Conservation (phyloP, 2,113 vertebrate species). For the Microtus richardsoni region DNA sequence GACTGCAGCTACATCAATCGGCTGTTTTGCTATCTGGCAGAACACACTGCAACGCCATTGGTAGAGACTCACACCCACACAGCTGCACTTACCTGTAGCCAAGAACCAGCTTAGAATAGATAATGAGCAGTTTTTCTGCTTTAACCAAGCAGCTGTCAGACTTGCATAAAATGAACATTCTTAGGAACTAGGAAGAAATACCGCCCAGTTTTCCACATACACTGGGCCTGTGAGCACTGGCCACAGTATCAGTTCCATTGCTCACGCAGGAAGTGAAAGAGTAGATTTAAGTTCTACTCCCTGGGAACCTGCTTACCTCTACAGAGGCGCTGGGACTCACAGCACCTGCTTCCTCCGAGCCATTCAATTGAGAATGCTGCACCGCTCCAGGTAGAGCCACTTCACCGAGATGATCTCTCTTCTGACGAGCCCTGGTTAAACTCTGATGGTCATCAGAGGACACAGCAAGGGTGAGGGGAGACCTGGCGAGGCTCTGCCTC, state of each 20-base stretch:
- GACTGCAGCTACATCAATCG: constrained; percentile 64
- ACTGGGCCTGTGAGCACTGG: background rate
- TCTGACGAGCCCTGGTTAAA: constrained; percentile 48
- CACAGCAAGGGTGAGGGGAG: constrained; percentile 46
- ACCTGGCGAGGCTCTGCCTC: constrained; percentile 39
- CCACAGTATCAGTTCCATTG: background rate
- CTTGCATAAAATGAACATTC: constrained; percentile 7
- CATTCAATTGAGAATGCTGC: constrained; percentile 53
- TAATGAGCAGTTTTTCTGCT: constrained; percentile 58
- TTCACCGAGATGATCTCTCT: constrained; percentile 45
- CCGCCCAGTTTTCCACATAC: background rate
- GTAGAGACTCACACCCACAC: constrained; percentile 69
- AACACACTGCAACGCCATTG: constrained; percentile 58
- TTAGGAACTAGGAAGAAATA: background rate
- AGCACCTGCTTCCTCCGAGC: constrained; percentile 59
- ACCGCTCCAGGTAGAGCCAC: background rate
- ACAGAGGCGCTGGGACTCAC: background rate
- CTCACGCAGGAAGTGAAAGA: background rate
- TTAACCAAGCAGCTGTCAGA: constrained; percentile 47
- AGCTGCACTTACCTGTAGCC: constrained; percentile 68
- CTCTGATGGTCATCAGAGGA: constrained; percentile 49
- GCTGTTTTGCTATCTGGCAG: constrained; percentile 72
- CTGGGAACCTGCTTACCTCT: constrained; percentile 79
- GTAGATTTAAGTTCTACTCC: constrained; percentile 5
- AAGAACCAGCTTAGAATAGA: constrained; percentile 64